phyloP scores from a whole-genome alignment of 2,113 vertebrate species.

The Triplophysa siluroides region DNA sequence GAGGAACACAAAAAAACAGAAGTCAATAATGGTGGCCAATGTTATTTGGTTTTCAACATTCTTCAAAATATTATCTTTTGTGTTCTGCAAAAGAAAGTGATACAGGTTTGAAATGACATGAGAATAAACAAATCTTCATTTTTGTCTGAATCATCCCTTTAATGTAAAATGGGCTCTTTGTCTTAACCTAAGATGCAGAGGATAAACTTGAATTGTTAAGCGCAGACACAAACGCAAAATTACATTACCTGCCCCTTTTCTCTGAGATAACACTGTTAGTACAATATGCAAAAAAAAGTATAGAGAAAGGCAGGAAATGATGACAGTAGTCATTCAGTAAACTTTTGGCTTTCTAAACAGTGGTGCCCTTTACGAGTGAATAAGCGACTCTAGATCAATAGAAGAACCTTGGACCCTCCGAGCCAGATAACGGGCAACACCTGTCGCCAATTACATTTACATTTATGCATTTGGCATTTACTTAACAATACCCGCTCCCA shows the following conservation, averaged over 20 bases:
- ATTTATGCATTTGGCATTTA: too few species aligned
- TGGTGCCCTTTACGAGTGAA: slow-evolving; percentile 34
- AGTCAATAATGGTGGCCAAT: too few species aligned
- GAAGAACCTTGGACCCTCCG: slow-evolving; percentile 5
- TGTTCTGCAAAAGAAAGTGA: too few species aligned
- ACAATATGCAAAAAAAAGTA: not conserved
- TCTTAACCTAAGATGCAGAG: not conserved
- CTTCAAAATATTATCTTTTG: too few species aligned
- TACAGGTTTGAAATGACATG: too few species aligned
- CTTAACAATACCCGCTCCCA: not conserved
- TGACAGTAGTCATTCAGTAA: not conserved
- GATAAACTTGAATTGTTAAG: not conserved
- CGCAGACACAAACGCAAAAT: not conserved
- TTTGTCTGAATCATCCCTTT: too few species aligned
- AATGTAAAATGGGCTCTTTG: not conserved
- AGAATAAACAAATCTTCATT: not conserved
- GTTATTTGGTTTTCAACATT: too few species aligned
- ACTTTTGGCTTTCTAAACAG: slow-evolving; percentile 33
- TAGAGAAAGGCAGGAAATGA: slow-evolving; percentile 1
- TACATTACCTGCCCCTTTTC: slow-evolving; percentile 9
- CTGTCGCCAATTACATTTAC: slow-evolving; percentile 20
- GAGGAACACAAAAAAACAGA: too few species aligned
- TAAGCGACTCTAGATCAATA: slow-evolving; percentile 10
- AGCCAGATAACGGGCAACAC: slow-evolving; percentile 34
- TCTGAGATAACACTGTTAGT: not conserved